Evolutionary conservation across 2,888 invertebrate genomes (phyloP).

Genomic region (Pasiphila rectangulata): DNA sequence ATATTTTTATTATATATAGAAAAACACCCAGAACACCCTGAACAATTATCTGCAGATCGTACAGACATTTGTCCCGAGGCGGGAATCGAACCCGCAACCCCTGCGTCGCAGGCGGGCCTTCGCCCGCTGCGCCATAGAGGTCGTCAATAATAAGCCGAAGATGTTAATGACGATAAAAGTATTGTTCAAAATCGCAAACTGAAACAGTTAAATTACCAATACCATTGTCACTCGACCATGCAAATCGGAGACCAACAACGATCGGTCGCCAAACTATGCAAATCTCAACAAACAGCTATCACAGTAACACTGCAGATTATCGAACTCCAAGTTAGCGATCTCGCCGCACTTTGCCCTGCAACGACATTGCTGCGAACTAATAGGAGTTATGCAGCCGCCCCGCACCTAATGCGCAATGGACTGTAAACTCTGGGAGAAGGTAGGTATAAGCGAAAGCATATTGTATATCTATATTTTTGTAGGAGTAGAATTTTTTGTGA

Average conservation of each 20-base stretch:
- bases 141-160: too few relatives aligned
- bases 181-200: too few relatives aligned
- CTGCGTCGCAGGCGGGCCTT: too few relatives aligned
- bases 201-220: neutral
- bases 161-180: too few relatives aligned
- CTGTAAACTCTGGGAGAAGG: slow-evolving; percentile 5
- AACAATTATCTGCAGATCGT: too few relatives aligned
- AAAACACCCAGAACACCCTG: too few relatives aligned
- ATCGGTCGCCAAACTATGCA: slow-evolving; percentile 8
- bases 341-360: slow-evolving; percentile 20
- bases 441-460: slow-evolving; percentile 4
- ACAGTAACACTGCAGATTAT: slow-evolving; percentile 6
- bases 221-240: neutral
- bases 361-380: slow-evolving; percentile 16
- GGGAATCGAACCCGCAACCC: too few relatives aligned
- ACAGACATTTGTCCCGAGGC: too few relatives aligned
- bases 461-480: too few relatives aligned
- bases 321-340: slow-evolving; percentile 11
- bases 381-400: slow-evolving; percentile 9
- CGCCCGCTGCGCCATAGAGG: too few relatives aligned
- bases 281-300: slow-evolving; percentile 12
- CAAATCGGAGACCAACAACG: neutral
- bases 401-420: slow-evolving; percentile 17
- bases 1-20: too few relatives aligned
- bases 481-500: too few relatives aligned